Evolutionary conservation across 2,888 invertebrate species (phyloP), one percentile per base, ranked within the genome.

Genomic region (Xestia c-nigrum): DNA sequence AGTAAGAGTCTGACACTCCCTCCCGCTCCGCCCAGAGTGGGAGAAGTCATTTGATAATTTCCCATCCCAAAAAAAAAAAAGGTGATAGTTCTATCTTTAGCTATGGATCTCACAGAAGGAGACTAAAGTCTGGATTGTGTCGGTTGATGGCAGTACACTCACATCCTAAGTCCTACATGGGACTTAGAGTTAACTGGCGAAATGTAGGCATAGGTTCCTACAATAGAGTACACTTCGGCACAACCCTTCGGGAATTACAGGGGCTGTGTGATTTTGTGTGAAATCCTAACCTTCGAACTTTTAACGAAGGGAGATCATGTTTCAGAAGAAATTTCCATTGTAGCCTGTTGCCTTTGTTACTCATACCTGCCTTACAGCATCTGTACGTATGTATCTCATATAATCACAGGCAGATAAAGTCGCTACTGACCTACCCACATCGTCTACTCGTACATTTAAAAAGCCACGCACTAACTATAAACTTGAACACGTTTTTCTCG

Each of bases 391-490:
- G n/a, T 38, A 31, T 59, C 24, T 24, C 16, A 24, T 57, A 24
- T 31, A 57, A 31, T 16, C 59, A 3, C 31, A 16, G 16, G 14
- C 24, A 24, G 57, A 6, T 14, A 14, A 5, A 43, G 7, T 14
- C 7, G 14, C 43, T n/a, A 9, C 43, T 43, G 4, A 64, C 64
- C n/a, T 64, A 55, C 5, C 7, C 9, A 16, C n/a, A n/a, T n/a
- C 38, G n/a, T 72, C 21, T 50, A 24, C 6, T 7, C 24, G 16
- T 24, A 64, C 16, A 43, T 64, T 72, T 72, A 57, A 14, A 64
- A 74, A 50, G 5, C 47, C 55, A 81, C 55, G 76, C 14, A 55
- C 55, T 38, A 64, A 81, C 75, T 75, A 75, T 78, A 76, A 81
- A 78, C 24, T 75, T 38, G 0, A 50, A 38, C 64, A 59, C 82